Percentiles rank a stretch among this genome's conserved stretches.
These are phyloP conservation scores for Trichonephila clavipes DNA, from an alignment of 1,140 invertebrate genomes.

Conservation along the genomic window DNA sequence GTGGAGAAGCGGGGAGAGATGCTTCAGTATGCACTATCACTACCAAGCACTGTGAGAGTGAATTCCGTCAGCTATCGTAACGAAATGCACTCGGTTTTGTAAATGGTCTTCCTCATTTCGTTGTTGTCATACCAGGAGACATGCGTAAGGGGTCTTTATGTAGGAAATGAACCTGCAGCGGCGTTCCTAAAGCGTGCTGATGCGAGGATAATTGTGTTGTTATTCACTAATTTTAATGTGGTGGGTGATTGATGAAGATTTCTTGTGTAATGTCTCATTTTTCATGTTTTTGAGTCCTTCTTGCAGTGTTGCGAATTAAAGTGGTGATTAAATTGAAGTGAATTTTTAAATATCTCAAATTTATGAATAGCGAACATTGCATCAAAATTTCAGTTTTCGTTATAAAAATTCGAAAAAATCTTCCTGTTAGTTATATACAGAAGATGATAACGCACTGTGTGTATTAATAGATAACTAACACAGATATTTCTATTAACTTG, in stretches of 20 bases:
- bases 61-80: conserved; percentile 22
- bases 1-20: background rate
- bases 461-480: no score
- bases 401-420: background rate
- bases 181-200: background rate
- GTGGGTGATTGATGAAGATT: background rate
- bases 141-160: background rate
- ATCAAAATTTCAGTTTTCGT: background rate
- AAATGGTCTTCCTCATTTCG: conserved; percentile 18
- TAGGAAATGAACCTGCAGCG: background rate
- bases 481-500: no score
- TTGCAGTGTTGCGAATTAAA: background rate
- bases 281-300: background rate
- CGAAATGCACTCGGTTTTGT: background rate
- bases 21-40: background rate
- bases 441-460: no score
- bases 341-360: background rate
- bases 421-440: no score
- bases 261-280: background rate
- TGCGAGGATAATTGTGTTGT: conserved; percentile 4
- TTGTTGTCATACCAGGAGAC: background rate
- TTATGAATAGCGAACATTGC: background rate
- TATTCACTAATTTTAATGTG: conserved; percentile 15
- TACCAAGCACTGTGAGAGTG: background rate
- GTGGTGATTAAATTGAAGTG: background rate